Evolutionary conservation across 1,140 invertebrate genomes (phyloP).

Genomic region (Pachypeltis micranthus): DNA sequence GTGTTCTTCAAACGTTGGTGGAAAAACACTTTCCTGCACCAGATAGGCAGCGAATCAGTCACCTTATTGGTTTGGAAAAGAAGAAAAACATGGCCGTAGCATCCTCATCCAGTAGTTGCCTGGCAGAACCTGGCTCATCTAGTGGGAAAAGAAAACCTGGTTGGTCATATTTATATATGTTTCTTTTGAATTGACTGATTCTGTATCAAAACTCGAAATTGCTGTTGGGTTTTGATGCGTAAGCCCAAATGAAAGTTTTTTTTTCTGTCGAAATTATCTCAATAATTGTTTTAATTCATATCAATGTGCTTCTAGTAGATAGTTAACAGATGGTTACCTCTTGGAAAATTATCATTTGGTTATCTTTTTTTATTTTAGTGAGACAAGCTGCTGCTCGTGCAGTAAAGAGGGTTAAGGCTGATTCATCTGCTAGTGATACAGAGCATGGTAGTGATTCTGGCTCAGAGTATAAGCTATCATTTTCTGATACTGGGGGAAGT

Average conservation of each 20-base stretch:
- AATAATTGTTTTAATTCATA: too few species aligned
- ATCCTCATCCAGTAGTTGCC: conserved; percentile 33
- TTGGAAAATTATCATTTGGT: conserved; percentile 5
- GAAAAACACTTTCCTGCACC: conserved; percentile 96
- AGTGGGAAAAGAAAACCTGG: conserved; percentile 48
- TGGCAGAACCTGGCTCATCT: conserved; percentile 38
- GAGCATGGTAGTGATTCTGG: conserved; percentile 40
- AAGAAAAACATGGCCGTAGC: conserved; percentile 28
- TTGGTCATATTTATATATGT: too few species aligned
- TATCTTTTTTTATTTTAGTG: conserved; percentile 34
- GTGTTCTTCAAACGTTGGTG: conserved; percentile 86
- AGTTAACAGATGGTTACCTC: conserved; percentile 8
- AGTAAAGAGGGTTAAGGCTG: conserved; percentile 50
- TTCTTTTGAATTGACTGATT: conserved; percentile 1
- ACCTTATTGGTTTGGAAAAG: conserved; percentile 61
- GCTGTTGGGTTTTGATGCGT: neutral
- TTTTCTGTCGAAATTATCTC: too few species aligned
- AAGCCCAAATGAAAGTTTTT: too few species aligned
- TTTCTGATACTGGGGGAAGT: conserved; percentile 40
- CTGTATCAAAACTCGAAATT: neutral
- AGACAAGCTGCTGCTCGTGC: conserved; percentile 56
- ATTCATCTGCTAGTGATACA: conserved; percentile 44
- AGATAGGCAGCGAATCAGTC: conserved; percentile 70
- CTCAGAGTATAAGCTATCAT: conserved; percentile 48
- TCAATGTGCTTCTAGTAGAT: too few species aligned